Evolutionary conservation across 2,797 vertebrate species (phyloP).

Genomic region (Nyctalus aviator): DNA sequence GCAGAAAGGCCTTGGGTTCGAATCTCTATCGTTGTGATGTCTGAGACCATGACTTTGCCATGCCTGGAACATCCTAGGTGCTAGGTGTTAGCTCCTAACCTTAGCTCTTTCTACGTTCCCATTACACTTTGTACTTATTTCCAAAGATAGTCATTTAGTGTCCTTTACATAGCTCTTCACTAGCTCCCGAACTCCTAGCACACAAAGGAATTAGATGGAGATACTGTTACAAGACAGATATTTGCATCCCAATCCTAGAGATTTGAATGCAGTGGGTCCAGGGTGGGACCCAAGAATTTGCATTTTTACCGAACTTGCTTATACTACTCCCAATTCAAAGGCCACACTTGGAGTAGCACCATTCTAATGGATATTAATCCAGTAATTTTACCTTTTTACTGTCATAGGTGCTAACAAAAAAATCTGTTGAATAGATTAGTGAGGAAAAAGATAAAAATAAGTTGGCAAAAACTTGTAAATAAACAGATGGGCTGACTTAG

Average conservation of each 20-base stretch:
- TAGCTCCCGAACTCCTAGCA: background rate
- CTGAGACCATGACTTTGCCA: background rate
- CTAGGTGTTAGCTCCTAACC: background rate
- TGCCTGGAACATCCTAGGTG: background rate
- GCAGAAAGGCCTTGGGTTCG: background rate
- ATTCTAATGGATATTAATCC: background rate
- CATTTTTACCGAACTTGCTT: background rate
- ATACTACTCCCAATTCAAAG: background rate
- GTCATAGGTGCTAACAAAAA: background rate
- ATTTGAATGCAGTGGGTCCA: background rate
- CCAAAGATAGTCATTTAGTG: background rate
- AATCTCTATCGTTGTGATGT: background rate
- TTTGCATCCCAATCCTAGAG: background rate
- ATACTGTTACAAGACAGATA: background rate
- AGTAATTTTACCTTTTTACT: background rate
- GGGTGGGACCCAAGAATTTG: background rate
- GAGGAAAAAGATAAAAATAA: slow-evolving; percentile 33
- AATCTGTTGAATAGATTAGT: background rate
- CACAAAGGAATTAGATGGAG: background rate
- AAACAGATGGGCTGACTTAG: background rate
- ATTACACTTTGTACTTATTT: background rate
- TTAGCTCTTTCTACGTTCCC: background rate
- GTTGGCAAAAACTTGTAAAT: background rate
- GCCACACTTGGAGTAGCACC: background rate
- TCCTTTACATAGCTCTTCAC: background rate